These are phyloP conservation scores for Chlamydotis undulata DNA, from an alignment of 2,113 vertebrate species.

Conservation along the genomic window DNA sequence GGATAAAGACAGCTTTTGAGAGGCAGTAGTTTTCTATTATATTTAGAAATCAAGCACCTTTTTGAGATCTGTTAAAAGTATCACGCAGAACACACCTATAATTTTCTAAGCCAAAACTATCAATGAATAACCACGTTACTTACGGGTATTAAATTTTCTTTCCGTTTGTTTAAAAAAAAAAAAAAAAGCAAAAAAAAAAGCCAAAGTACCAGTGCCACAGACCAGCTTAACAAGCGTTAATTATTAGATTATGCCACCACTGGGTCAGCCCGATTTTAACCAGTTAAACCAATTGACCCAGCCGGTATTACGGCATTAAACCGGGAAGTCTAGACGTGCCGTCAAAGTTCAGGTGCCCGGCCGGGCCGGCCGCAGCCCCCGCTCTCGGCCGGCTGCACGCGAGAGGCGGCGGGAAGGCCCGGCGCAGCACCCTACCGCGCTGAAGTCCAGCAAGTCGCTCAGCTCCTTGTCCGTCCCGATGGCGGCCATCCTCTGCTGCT, in stretches of 20 bases:
- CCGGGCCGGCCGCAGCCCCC: conserved; percentile 20
- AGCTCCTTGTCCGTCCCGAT: conserved; percentile 99
- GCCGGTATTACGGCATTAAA: conserved; percentile 70
- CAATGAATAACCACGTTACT: neutral
- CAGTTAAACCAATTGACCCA: conserved; percentile 74
- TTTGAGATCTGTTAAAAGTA: neutral
- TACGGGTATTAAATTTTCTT: rapidly evolving
- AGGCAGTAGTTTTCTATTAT: neutral
- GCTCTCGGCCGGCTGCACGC: neutral
- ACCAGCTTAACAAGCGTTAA: conserved; percentile 38
- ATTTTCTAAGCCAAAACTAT: neutral
- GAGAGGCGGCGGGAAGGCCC: neutral
- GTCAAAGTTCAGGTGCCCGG: conserved; percentile 79
- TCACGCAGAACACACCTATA: neutral
- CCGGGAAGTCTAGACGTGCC: conserved; percentile 76
- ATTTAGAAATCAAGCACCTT: neutral
- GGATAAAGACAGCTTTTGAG: neutral
- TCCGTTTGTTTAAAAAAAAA: neutral
- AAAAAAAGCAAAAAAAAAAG: too few relatives aligned
- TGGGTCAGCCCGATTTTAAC: conserved; percentile 62
- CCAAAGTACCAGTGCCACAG: neutral
- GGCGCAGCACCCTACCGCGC: conserved; percentile 86
- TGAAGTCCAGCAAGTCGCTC: conserved; percentile 99
- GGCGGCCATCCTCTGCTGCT: conserved; percentile 98
- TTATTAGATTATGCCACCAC: conserved; percentile 48